A percentile compares a stretch with the other conserved stretches of the same genome.
Evolutionary conservation across 2,888 invertebrate genomes (phyloP).

Genomic region (Matsumyia berberina): DNA sequence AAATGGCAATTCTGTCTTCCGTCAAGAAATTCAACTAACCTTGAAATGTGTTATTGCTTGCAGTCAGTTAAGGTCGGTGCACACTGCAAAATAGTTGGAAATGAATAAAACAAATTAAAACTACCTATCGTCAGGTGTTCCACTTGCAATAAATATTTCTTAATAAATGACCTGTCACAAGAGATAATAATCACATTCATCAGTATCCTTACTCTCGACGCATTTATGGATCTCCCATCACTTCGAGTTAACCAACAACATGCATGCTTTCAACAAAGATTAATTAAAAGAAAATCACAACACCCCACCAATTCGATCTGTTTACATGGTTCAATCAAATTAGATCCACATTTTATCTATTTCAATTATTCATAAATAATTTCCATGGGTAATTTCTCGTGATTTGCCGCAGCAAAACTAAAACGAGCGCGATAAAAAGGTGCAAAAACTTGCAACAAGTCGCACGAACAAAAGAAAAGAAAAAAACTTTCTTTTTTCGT

Average conservation of each 20-base stretch:
- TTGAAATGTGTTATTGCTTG: too few relatives aligned
- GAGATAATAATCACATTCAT: constrained; percentile 5
- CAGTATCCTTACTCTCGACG: neutral
- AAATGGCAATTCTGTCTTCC: too few relatives aligned
- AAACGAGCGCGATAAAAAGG: constrained; percentile 23
- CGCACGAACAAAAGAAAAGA: constrained; percentile 39
- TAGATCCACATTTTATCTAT: constrained; percentile 53
- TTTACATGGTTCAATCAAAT: constrained; percentile 59
- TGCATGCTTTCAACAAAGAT: constrained; percentile 50
- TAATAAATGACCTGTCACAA: constrained; percentile 26
- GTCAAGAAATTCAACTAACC: too few relatives aligned
- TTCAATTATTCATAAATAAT: constrained; percentile 56
- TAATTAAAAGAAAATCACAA: constrained; percentile 54
- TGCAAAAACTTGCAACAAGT: constrained; percentile 48
- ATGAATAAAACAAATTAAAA: neutral
- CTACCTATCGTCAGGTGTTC: neutral
- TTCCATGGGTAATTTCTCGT: constrained; percentile 63
- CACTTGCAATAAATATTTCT: constrained; percentile 6
- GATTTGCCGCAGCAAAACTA: constrained; percentile 33
- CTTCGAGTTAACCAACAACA: constrained; percentile 22
- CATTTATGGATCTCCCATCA: constrained; percentile 12
- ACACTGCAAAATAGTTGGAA: neutral
- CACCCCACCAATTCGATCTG: constrained; percentile 9
- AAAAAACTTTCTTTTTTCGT: constrained; percentile 72
- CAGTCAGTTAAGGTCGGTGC: constrained; percentile 10